Conservation (phyloP, 2,888 invertebrate genomes). For the Tinea pellionella region DNA sequence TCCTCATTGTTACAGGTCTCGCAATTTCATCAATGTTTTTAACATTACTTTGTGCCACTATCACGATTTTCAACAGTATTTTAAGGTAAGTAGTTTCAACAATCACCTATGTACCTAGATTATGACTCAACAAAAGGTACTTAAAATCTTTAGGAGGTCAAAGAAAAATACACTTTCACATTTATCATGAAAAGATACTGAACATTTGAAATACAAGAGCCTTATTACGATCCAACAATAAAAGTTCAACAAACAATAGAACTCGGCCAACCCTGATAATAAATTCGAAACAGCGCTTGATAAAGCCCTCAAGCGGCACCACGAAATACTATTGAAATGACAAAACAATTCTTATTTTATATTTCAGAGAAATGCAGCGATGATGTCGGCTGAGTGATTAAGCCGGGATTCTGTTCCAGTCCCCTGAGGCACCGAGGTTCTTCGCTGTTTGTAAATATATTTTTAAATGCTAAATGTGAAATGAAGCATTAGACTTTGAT, state of each 20-base stretch:
- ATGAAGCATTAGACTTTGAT: neutral
- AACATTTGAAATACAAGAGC: neutral
- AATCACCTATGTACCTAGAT: neutral
- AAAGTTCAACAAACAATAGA: constrained; percentile 11
- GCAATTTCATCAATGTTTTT: neutral
- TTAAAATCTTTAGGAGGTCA: too few species aligned
- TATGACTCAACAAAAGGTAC: neutral
- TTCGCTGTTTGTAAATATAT: constrained; percentile 10
- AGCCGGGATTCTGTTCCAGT: constrained; percentile 5
- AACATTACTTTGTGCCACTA: neutral
- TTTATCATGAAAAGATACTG: neutral
- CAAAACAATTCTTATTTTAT: constrained; percentile 11
- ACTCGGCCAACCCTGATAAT: constrained; percentile 8
- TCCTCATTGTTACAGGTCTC: neutral
- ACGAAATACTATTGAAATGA: constrained; percentile 9
- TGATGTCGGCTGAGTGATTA: constrained; percentile 14
- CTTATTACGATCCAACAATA: constrained; percentile 1
- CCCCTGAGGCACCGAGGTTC: neutral
- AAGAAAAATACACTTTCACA: neutral
- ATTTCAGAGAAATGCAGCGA: constrained; percentile 10
- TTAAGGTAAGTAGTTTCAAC: neutral
- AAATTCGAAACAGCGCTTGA: constrained; percentile 6
- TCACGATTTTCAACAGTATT: neutral
- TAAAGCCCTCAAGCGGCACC: constrained; percentile 4
- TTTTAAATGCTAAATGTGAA: constrained; percentile 4